Evolutionary conservation across 2,113 vertebrate genomes (phyloP).

Genomic region (Campylomormyrus tamandua): DNA sequence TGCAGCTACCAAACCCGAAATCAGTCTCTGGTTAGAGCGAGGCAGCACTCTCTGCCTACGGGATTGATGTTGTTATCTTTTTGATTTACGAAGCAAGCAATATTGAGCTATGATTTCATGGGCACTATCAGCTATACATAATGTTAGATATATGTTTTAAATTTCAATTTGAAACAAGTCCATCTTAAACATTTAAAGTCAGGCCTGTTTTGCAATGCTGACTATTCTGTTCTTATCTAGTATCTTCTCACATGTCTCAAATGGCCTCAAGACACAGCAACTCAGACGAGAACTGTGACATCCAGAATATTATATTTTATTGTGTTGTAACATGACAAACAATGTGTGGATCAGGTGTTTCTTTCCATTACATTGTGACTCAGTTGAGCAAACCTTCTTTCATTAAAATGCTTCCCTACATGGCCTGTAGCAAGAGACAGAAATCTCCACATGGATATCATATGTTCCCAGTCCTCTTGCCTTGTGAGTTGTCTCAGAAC

Average conservation of each 20-base stretch:
- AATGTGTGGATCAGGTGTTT: background rate
- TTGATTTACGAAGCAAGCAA: background rate
- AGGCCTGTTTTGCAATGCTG: slow-evolving; percentile 33
- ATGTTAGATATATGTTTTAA: slow-evolving; percentile 31
- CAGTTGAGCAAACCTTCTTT: slow-evolving; percentile 20
- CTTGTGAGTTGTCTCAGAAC: background rate
- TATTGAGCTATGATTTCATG: slow-evolving; percentile 30
- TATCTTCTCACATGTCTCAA: slow-evolving; percentile 13
- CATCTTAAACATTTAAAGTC: slow-evolving; percentile 39
- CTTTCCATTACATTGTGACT: background rate
- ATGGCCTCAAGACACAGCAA: background rate
- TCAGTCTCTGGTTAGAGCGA: background rate
- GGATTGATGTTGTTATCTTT: background rate
- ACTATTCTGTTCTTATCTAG: slow-evolving; percentile 31
- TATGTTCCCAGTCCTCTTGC: background rate
- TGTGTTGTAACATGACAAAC: slow-evolving; percentile 11
- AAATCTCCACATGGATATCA: slow-evolving; percentile 36
- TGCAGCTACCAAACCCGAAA: background rate
- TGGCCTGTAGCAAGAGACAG: slow-evolving; percentile 21
- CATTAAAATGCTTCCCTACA: slow-evolving; percentile 41
- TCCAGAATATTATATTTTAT: background rate
- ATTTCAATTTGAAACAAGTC: slow-evolving; percentile 40
- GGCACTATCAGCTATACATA: slow-evolving; percentile 17
- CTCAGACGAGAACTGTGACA: background rate
- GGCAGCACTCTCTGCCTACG: background rate